A percentile compares a stretch with the other conserved stretches of the same genome.
phyloP scores from a whole-genome alignment of 2,113 vertebrate genomes.

The Rhabdomys dilectus region DNA sequence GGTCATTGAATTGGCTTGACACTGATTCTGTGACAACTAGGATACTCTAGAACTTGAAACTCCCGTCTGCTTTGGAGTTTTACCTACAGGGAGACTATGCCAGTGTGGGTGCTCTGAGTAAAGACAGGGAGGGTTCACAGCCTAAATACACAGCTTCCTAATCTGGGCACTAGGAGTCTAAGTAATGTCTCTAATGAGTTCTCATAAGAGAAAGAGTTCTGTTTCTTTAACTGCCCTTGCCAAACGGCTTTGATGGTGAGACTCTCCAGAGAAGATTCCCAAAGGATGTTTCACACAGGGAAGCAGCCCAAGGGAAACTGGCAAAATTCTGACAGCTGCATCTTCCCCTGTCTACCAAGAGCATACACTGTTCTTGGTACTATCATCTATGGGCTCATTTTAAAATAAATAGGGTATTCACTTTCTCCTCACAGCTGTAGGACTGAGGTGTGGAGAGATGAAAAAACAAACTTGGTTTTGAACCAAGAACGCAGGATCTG shows the following conservation, averaged over 20 bases:
- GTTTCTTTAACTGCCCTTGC: not conserved
- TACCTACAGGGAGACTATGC: not conserved
- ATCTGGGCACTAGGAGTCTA: not conserved
- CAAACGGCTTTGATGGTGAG: constrained; percentile 33
- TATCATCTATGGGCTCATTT: not conserved
- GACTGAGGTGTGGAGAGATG: not conserved
- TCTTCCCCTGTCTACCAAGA: not conserved
- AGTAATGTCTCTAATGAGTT: not conserved
- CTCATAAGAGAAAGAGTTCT: not conserved
- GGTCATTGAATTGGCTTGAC: not conserved
- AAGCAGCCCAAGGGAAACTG: not conserved
- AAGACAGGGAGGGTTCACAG: not conserved
- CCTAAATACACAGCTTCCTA: not conserved
- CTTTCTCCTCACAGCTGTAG: not conserved
- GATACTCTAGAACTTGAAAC: not conserved
- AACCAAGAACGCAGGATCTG: not conserved
- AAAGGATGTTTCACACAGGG: not conserved
- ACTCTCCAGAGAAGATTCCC: not conserved
- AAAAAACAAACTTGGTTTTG: not conserved
- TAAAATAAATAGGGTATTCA: not conserved
- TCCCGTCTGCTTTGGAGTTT: not conserved
- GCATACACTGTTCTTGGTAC: too few relatives aligned
- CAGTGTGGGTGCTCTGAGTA: not conserved
- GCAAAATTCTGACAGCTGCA: accelerated
- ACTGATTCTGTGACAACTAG: not conserved